phyloP scores from a whole-genome alignment of 1,140 invertebrate species.

The Pseudoatta argentina region DNA sequence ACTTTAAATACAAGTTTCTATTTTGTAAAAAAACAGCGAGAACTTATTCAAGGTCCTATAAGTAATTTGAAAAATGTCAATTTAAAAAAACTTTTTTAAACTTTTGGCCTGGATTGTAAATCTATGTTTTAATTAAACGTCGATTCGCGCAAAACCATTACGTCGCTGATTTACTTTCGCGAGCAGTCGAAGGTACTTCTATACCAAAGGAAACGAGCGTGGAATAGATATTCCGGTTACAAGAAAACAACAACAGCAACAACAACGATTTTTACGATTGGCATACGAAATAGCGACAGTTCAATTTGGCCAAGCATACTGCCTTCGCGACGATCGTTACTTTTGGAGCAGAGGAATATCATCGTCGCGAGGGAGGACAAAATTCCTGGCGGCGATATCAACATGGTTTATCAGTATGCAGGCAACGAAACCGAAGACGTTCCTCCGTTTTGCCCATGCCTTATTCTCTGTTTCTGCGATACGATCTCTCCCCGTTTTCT shows the following conservation, averaged over 20 bases:
- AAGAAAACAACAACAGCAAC: constrained; percentile 14
- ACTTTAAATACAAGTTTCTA: too few relatives aligned
- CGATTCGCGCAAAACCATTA: constrained; percentile 20
- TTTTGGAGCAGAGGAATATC: constrained; percentile 36
- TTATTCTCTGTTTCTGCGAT: constrained; percentile 28
- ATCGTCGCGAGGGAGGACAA: constrained; percentile 47
- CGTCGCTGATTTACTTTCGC: constrained; percentile 9
- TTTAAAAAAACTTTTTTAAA: too few relatives aligned
- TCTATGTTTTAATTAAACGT: constrained; percentile 44
- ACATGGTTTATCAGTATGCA: constrained; percentile 70
- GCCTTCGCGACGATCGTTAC: constrained; percentile 44
- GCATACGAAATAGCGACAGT: constrained; percentile 54
- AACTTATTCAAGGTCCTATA: too few relatives aligned
- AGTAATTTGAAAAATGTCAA: too few relatives aligned
- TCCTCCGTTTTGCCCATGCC: constrained; percentile 47
- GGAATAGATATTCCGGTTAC: not conserved
- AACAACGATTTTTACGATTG: constrained; percentile 40
- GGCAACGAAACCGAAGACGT: constrained; percentile 57
- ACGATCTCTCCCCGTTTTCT: constrained; percentile 3
- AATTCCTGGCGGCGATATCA: constrained; percentile 47
- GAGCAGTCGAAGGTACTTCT: not conserved
- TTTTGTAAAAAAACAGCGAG: too few relatives aligned
- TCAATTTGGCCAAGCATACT: constrained; percentile 48
- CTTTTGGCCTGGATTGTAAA: not conserved
- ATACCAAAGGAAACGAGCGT: constrained; percentile 5